A percentile compares a stretch with the other conserved stretches of the same genome.
Conservation (phyloP, 2,888 invertebrate species). For the Sphaerophoria taeniata region DNA sequence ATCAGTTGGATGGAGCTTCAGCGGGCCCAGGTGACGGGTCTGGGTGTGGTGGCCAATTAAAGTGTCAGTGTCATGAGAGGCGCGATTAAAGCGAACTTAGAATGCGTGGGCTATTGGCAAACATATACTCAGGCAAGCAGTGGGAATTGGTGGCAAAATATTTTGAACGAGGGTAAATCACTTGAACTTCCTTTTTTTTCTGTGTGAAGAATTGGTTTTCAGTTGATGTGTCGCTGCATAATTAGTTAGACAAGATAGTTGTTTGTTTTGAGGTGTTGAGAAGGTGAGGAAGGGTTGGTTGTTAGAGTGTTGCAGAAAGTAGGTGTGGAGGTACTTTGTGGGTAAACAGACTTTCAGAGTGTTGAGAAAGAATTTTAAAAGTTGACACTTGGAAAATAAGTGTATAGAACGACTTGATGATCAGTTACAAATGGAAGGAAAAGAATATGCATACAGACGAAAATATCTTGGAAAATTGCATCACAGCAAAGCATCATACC, state of each 20-base stretch:
- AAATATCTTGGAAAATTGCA: too few relatives aligned
- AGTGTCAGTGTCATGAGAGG: conserved; percentile 62
- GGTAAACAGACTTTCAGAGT: too few relatives aligned
- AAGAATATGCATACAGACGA: too few relatives aligned
- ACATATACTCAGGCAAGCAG: neutral
- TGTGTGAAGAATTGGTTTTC: conserved; percentile 44
- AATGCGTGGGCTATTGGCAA: conserved; percentile 50
- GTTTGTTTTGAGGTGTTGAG: conserved; percentile 5
- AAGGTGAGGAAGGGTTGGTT: neutral
- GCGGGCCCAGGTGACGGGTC: neutral
- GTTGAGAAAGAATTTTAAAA: neutral
- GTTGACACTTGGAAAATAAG: neutral
- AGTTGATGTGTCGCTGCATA: conserved; percentile 40
- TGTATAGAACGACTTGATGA: too few relatives aligned
- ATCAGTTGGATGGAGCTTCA: neutral
- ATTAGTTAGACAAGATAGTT: conserved; percentile 42
- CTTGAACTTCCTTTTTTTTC: conserved; percentile 61
- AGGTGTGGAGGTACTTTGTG: conserved; percentile 14
- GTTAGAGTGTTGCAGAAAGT: neutral
- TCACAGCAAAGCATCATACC: too few relatives aligned
- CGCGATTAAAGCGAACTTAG: conserved; percentile 9
- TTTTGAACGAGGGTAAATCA: conserved; percentile 46
- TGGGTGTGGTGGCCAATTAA: conserved; percentile 73
- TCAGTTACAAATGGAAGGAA: too few relatives aligned
- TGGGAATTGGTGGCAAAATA: conserved; percentile 31